These are phyloP conservation scores for Clarias batrachus DNA, from an alignment of 2,113 vertebrate genomes.

Conservation along the genomic window DNA sequence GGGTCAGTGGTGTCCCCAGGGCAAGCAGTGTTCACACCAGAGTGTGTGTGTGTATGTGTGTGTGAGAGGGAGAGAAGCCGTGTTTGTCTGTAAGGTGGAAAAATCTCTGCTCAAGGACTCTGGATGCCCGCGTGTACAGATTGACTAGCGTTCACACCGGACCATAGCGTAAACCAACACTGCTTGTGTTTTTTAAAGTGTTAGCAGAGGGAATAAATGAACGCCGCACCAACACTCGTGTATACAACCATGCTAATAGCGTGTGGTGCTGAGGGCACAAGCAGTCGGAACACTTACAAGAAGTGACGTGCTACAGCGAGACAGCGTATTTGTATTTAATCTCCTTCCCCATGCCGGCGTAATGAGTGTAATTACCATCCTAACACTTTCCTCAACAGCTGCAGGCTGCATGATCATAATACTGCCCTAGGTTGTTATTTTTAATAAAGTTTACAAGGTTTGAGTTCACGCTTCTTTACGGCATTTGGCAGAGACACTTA, in stretches of 20 bases:
- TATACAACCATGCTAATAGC: background rate
- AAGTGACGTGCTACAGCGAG: background rate
- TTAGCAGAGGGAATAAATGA: background rate
- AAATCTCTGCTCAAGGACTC: background rate
- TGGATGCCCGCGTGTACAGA: background rate
- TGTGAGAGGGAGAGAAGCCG: background rate
- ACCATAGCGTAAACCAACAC: background rate
- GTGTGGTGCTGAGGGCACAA: background rate
- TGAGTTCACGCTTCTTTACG: background rate
- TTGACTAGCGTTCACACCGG: background rate
- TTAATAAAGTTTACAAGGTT: constrained; percentile 1
- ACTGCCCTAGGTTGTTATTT: background rate
- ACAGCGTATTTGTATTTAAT: background rate
- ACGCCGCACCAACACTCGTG: background rate
- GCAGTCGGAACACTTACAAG: background rate
- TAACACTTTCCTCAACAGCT: constrained; percentile 3
- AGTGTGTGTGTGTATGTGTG: background rate
- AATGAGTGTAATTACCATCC: constrained; percentile 8
- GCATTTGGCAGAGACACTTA: background rate
- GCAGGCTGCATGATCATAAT: background rate
- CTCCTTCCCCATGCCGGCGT: background rate
- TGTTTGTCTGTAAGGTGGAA: background rate
- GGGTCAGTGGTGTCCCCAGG: constrained; percentile 40
- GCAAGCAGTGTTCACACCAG: background rate
- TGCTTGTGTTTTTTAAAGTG: background rate